These are phyloP conservation scores for Cranoglanis bouderius DNA, from an alignment of 2,113 vertebrate genomes.

Conservation along the genomic window DNA sequence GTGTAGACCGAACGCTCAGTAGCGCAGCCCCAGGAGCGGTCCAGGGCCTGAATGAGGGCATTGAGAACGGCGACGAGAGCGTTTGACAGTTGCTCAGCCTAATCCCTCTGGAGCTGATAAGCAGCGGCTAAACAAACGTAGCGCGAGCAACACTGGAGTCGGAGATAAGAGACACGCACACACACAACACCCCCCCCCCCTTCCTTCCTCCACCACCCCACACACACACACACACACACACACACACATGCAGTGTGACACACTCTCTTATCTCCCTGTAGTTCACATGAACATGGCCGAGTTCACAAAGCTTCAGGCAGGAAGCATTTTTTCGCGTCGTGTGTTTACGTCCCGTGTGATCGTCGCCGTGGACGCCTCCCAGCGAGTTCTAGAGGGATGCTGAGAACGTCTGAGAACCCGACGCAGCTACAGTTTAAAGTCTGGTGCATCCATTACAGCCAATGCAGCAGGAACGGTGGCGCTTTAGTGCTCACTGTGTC, in stretches of 20 bases:
- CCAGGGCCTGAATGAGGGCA: slow-evolving; percentile 31
- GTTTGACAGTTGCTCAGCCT: slow-evolving; percentile 66
- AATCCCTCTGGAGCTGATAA: slow-evolving; percentile 69
- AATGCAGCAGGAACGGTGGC: slow-evolving; percentile 26
- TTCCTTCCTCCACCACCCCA: too few species aligned
- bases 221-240: slow-evolving; percentile 20
- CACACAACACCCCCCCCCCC: slow-evolving; percentile 30
- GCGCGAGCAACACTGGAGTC: slow-evolving; percentile 65
- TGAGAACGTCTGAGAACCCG: slow-evolving; percentile 6
- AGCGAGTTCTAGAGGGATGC: neutral
- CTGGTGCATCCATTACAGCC: slow-evolving; percentile 39
- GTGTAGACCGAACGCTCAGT: neutral
- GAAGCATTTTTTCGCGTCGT: slow-evolving; percentile 37
- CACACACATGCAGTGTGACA: slow-evolving; percentile 25
- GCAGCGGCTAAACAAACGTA: slow-evolving; percentile 69
- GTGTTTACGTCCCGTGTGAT: slow-evolving; percentile 35
- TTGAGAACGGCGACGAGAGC: slow-evolving; percentile 42
- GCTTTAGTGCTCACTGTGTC: neutral
- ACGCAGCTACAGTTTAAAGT: slow-evolving; percentile 35
- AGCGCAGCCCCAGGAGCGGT: neutral
- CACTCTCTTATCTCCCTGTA: slow-evolving; percentile 48
- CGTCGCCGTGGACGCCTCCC: neutral
- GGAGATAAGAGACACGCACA: slow-evolving; percentile 65
- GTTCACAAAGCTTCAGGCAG: slow-evolving; percentile 61
- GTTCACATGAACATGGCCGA: slow-evolving; percentile 70